Evolutionary conservation across 2,797 vertebrate species (phyloP).

Genomic region (Gila robusta): DNA sequence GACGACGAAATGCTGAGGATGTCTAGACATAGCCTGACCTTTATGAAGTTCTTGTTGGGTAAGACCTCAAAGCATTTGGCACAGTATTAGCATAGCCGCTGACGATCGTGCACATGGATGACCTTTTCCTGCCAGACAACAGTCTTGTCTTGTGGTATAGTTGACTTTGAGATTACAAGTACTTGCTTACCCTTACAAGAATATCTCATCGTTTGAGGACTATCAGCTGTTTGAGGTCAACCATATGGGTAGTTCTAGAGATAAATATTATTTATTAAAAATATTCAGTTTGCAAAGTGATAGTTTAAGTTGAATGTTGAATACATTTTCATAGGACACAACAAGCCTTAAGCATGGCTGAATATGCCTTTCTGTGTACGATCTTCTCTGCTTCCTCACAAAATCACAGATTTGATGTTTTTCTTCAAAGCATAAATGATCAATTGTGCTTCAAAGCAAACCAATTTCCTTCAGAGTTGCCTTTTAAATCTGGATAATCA

Average conservation of each 20-base stretch:
- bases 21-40: slow-evolving; percentile 74
- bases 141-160: slow-evolving; percentile 29
- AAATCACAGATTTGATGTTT: neutral
- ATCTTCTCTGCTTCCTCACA: slow-evolving; percentile 6
- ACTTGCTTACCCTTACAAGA: slow-evolving; percentile 5
- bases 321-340: neutral
- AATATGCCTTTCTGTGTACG: neutral
- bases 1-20: slow-evolving; percentile 44
- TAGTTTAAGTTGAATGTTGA: neutral
- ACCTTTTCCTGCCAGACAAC: slow-evolving; percentile 46
- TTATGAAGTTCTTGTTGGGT: slow-evolving; percentile 64
- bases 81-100: slow-evolving; percentile 44
- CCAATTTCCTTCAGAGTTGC: neutral
- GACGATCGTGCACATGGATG: slow-evolving; percentile 14
- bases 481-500: slow-evolving; percentile 2
- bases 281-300: neutral
- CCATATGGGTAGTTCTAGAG: neutral
- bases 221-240: neutral
- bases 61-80: slow-evolving; percentile 51
- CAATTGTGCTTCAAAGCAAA: slow-evolving; percentile 21
- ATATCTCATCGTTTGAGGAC: slow-evolving; percentile 12
- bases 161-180: slow-evolving; percentile 36
- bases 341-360: neutral
- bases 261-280: neutral
- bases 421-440: slow-evolving; percentile 20